Conservation (phyloP, 1,140 invertebrate species). For the Panonychus citri region DNA sequence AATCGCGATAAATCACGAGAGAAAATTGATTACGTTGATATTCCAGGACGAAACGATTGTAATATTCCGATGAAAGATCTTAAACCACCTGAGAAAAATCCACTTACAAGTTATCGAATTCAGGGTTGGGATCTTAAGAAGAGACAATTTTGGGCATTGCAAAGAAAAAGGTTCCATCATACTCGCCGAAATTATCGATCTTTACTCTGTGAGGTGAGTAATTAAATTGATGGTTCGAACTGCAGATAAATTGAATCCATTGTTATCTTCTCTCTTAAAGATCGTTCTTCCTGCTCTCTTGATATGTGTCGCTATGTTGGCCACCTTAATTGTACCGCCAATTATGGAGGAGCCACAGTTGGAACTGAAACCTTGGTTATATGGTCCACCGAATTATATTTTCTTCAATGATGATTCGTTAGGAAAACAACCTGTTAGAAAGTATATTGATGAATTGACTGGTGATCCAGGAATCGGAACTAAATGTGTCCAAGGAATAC, state of each 20-base stretch:
- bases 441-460: not conserved
- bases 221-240: too few species aligned
- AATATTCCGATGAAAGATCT: not conserved
- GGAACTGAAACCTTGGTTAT: conserved; percentile 26
- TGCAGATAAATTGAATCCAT: too few species aligned
- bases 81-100: not conserved
- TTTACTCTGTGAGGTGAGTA: conserved; percentile 29
- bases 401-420: conserved; percentile 23
- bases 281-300: conserved; percentile 32
- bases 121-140: conserved; percentile 13
- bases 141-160: conserved; percentile 27
- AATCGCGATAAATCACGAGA: too few species aligned
- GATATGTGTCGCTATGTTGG: conserved; percentile 26
- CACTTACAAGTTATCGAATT: too few species aligned
- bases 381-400: conserved; percentile 22
- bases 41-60: not conserved
- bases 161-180: conserved; percentile 29
- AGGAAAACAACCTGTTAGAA: not conserved
- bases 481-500: not conserved
- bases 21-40: not conserved
- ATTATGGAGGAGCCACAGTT: conserved; percentile 23
- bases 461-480: not conserved
- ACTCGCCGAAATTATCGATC: conserved; percentile 29
- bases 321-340: conserved; percentile 24
- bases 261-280: too few species aligned